Percentiles rank a stretch among this genome's conserved stretches.
Conservation (phyloP, 2,888 invertebrate species). For the Lepidocyrtoides sp. region DNA sequence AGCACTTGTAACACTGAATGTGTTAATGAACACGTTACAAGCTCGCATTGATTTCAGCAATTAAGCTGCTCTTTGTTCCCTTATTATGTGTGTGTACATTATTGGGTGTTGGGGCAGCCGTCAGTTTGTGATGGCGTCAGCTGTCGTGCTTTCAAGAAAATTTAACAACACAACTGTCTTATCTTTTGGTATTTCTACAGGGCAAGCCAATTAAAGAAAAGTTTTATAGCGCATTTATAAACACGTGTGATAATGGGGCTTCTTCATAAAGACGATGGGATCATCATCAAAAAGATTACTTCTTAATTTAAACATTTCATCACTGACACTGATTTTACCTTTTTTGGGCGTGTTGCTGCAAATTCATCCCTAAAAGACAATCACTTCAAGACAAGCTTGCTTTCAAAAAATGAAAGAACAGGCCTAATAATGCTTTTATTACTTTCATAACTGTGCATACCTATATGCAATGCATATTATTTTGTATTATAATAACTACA, state of each 20-base stretch:
- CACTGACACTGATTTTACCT: conserved; percentile 27
- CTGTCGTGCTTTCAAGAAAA: conserved; percentile 22
- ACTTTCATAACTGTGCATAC: not conserved
- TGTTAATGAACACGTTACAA: conserved; percentile 60
- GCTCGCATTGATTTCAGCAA: conserved; percentile 63
- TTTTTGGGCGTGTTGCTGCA: conserved; percentile 12
- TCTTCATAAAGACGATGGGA: not conserved
- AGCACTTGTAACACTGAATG: conserved; percentile 9
- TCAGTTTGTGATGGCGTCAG: conserved; percentile 34
- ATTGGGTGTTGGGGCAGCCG: not conserved
- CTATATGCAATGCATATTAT: not conserved
- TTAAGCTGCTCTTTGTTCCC: conserved; percentile 44
- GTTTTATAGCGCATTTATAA: not conserved
- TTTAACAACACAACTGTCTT: not conserved
- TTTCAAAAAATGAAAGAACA: not conserved
- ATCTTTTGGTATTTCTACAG: not conserved
- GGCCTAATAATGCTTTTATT: not conserved
- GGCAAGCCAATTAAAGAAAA: not conserved
- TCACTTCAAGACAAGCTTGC: not conserved
- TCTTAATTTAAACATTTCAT: conserved; percentile 1
- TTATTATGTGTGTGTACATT: not conserved
- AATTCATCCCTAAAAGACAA: not conserved
- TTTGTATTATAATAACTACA: no score
- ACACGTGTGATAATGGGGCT: not conserved
- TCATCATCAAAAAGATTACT: not conserved